phyloP scores from a whole-genome alignment of 2,113 vertebrate species.

The Cyanistes caeruleus region DNA sequence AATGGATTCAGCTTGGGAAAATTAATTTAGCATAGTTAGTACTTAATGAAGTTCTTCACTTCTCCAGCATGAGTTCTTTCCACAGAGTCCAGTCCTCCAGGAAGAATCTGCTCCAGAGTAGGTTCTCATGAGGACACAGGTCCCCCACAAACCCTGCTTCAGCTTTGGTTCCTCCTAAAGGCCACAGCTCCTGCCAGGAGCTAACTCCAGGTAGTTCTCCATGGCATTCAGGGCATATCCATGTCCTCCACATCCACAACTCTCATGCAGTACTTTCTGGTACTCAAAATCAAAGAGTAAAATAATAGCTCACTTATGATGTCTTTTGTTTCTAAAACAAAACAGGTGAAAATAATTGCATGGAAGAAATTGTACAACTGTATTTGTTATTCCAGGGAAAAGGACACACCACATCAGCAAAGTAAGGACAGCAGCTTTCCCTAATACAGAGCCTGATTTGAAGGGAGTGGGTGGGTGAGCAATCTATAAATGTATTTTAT shows the following conservation, averaged over 20 bases:
- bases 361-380: background rate
- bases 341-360: background rate
- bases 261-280: background rate
- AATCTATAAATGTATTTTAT: background rate
- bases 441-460: background rate
- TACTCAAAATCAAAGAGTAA: background rate
- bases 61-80: background rate
- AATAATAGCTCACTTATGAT: background rate
- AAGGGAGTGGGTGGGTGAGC: background rate
- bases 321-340: background rate
- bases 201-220: accelerated
- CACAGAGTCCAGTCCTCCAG: background rate
- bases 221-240: background rate
- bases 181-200: background rate
- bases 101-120: background rate
- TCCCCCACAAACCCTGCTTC: background rate
- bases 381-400: background rate
- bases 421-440: background rate
- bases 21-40: background rate
- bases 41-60: background rate
- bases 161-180: accelerated
- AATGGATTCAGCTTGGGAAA: background rate
- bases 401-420: background rate
- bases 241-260: background rate
- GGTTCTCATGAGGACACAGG: accelerated